Evolutionary conservation across 64 coral and sea anemone genomes (phyloP), one percentile per base, ranked within the genome.

Genomic region (Actinia equina): DNA sequence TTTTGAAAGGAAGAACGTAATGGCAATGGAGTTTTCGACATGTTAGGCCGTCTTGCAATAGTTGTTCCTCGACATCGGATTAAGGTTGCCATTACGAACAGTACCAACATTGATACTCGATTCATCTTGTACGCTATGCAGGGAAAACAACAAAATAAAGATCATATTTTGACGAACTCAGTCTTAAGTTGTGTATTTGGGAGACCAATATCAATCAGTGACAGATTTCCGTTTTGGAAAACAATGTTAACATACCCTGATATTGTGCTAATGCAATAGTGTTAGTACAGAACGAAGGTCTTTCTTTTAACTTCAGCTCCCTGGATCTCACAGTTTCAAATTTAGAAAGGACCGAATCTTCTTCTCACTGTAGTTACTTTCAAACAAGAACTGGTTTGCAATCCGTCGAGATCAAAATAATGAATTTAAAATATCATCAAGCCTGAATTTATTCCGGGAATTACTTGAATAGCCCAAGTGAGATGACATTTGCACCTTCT

Each of bases 401-500:
- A 30, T 57, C 55, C 55, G 25, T 25, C 15, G 27, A 41, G n/a
- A 74, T 14, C 9, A 25, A 69, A 20, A 69, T 69, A 69, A 41
- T 74, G 69, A 37, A 27, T 42, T 74, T 12, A 41, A 74, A 74
- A 74, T 65, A 57, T 22, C 62, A 23, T 3, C 2, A 41, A 41
- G 69, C 69, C 27, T 30, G 69, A 30, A 74, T 41, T 74, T 30
- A 74, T 74, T 74, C 63, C 63, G 23, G 59, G 59, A 16, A 15
- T 60, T 60, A 17, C 59, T 18, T n/a, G 22, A 69, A 69, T 69
- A 69, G 37, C 43, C 44, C 15, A 17, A 79, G 37, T 41, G 43
- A 81, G 43, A 81, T 81, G 15, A 46, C 14, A 81, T 81, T 81
- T 19, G 52, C 78, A 52, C 78, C 78, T 49, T 15, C 78, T 81